These are phyloP conservation scores for Proisotoma minuta DNA, from an alignment of 2,888 invertebrate genomes.

Conservation along the genomic window DNA sequence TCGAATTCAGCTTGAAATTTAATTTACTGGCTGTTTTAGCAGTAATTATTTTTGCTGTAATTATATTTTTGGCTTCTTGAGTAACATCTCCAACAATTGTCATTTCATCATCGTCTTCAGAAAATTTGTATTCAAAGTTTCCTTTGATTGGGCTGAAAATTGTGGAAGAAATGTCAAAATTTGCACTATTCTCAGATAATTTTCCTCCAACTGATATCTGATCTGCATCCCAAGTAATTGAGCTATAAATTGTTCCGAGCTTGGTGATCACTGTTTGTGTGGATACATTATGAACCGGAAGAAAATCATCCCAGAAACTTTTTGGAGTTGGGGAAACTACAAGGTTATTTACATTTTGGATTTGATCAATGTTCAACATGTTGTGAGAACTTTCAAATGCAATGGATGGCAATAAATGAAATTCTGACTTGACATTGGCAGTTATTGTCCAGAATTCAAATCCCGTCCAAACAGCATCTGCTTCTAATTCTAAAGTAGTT, in stretches of 20 bases:
- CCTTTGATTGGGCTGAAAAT: not conserved
- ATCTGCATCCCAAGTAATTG: not conserved
- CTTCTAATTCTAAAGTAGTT: not conserved
- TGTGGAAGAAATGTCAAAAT: conserved; percentile 8
- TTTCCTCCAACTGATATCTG: not conserved
- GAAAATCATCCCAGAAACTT: not conserved
- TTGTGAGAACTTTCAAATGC: conserved; percentile 9
- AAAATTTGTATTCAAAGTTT: not conserved
- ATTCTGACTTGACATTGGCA: conserved; percentile 3
- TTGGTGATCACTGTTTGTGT: not conserved
- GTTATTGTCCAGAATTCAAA: conserved; percentile 17
- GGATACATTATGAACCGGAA: not conserved
- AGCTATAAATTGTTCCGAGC: not conserved
- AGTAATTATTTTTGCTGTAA: too few species aligned
- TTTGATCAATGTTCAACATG: not conserved
- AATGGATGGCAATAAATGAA: conserved; percentile 13
- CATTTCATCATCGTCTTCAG: too few species aligned
- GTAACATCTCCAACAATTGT: too few species aligned
- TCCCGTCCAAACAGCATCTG: conserved; percentile 2
- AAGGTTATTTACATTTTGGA: not conserved
- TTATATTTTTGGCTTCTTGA: too few species aligned
- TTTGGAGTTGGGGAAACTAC: not conserved
- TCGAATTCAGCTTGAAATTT: not conserved
- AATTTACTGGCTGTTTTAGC: too few species aligned
- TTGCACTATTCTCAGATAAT: not conserved